Conservation (phyloP, 2,797 vertebrate genomes). For the Coranthus polyacanthus region DNA sequence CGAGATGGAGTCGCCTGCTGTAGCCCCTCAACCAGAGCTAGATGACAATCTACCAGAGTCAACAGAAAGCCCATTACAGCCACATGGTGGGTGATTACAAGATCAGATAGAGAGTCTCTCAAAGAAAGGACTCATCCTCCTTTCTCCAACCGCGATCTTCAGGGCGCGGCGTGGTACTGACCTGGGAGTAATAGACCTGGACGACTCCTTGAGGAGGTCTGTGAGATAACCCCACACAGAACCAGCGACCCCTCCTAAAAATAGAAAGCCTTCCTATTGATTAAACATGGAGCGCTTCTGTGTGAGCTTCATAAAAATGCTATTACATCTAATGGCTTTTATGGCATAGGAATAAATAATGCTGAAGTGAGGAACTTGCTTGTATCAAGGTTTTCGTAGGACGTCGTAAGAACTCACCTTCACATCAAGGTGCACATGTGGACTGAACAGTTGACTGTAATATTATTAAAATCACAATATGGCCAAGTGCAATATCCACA, state of each 20-base stretch:
- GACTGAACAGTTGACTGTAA: too few relatives aligned
- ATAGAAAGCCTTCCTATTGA: constrained; percentile 56
- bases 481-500: too few relatives aligned
- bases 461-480: too few relatives aligned
- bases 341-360: constrained; percentile 49
- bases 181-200: constrained; percentile 54
- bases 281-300: constrained; percentile 45
- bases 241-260: constrained; percentile 44
- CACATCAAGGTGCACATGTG: not conserved
- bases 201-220: constrained; percentile 53
- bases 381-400: constrained; percentile 43
- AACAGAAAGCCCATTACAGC: constrained; percentile 75
- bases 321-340: constrained; percentile 67
- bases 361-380: constrained; percentile 12
- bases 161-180: constrained; percentile 27
- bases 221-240: constrained; percentile 40
- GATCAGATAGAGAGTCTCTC: constrained; percentile 51
- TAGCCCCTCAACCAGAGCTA: constrained; percentile 56
- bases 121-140: constrained; percentile 45
- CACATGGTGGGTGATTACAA: constrained; percentile 53
- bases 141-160: constrained; percentile 44
- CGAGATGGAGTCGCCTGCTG: constrained; percentile 54
- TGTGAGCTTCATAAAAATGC: constrained; percentile 70
- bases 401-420: constrained; percentile 27
- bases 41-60: constrained; percentile 71